Evolutionary conservation across 2,113 vertebrate species (phyloP), one percentile per base, ranked within the genome.

Genomic region (Lanius ludovicianus): DNA sequence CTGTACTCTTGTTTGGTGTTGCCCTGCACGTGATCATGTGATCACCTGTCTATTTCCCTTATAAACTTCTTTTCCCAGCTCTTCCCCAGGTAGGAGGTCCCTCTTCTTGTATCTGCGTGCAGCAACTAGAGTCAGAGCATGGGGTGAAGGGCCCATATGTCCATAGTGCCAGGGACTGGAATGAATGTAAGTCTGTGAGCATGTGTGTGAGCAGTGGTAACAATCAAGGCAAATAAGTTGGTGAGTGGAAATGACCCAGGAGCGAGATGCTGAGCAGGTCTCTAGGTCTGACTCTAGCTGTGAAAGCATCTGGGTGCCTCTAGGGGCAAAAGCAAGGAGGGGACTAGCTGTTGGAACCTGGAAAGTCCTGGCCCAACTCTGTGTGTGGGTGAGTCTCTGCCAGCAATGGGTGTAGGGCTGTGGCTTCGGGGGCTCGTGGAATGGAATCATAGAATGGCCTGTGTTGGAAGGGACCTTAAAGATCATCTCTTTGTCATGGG

Each of bases 131-230:
- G 17, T 44, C 27, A 77, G 41, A 75, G 4, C 22, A 35, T 1
- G 2, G 25, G 10, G 1, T 1, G 0, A 25, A 65, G 6, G 7
- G 16, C 4, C 5, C 2, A 2, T 17, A 22, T 46, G 16, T 50
- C 22, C 3, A 0, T 6, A n/a, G 13, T 39, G 12, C 8, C 35
- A 19, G 39, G 8, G 4, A 41, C 21, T 25, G 39, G 44, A 41
- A 17, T 1, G 5, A 39, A 15, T 30, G 9, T 1, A 7, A 17
- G 7, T 39, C 23, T 69, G 23, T 1, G 2, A 39, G 11, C 0
- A 0, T 18, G 7, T 49, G 31, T 44, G 39, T 49, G 28, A 79
- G 13, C 24, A 59, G 13, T 3, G n/a, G 11, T 6, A 42, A 44
- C 21, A n/a, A 31, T 23, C 3, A 8, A 30, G 33, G 11, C 6